Evolutionary conservation across 2,888 invertebrate species (phyloP).

Genomic region (Bembecia ichneumoniformis): DNA sequence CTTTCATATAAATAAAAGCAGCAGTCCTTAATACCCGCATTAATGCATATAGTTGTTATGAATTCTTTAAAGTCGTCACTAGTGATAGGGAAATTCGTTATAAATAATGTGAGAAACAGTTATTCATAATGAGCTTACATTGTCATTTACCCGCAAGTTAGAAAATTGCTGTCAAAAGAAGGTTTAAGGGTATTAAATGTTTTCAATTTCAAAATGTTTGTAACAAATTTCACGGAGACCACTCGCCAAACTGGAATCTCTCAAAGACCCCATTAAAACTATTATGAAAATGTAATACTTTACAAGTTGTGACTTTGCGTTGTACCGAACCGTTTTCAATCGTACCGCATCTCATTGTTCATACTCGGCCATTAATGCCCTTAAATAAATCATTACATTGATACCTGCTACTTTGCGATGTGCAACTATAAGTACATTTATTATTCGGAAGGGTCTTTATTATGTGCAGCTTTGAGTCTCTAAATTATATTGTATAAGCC

Average conservation of each 20-base stretch:
- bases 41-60: too few species aligned
- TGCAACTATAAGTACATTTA: neutral
- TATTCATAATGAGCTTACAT: too few species aligned
- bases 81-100: too few species aligned
- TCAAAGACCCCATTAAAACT: conserved; percentile 11
- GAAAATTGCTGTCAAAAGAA: neutral
- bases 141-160: neutral
- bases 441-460: too few species aligned
- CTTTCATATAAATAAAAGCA: neutral
- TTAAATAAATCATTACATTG: neutral
- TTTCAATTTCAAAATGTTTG: conserved; percentile 1
- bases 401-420: neutral
- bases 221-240: conserved; percentile 3
- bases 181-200: neutral
- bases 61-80: too few species aligned
- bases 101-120: too few species aligned
- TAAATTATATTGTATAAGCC: too few species aligned
- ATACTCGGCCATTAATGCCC: neutral
- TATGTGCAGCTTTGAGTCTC: too few species aligned
- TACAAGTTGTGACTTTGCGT: conserved; percentile 3
- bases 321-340: conserved; percentile 6
- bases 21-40: neutral
- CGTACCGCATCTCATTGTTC: conserved; percentile 1
- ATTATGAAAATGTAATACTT: conserved; percentile 7
- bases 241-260: conserved; percentile 4